These are phyloP conservation scores for Oithona nana DNA, from an alignment of 2,888 invertebrate species.

Conservation along the genomic window DNA sequence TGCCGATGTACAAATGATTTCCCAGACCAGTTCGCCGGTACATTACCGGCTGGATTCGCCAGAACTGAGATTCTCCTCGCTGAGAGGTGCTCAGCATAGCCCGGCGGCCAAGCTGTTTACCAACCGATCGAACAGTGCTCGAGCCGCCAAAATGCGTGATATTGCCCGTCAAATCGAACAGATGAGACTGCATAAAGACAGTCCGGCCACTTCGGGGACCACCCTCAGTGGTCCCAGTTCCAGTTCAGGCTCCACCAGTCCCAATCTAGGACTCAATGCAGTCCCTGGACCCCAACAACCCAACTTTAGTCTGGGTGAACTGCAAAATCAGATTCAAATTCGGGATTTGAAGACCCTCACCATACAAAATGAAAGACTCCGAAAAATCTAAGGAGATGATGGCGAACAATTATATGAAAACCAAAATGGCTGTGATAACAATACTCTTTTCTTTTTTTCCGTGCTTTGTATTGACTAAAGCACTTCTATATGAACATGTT, in stretches of 20 bases:
- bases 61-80: background rate
- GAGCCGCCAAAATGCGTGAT: background rate
- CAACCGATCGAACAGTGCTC: background rate
- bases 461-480: no score
- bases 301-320: background rate
- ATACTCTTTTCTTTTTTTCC: no score
- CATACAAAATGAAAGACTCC: no score
- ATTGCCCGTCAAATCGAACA: background rate
- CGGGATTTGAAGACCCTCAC: slow-evolving; percentile 2
- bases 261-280: background rate
- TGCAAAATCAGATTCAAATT: slow-evolving; percentile 17
- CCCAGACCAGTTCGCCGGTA: background rate
- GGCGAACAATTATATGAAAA: no score
- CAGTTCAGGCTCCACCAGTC: background rate
- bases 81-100: background rate
- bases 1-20: slow-evolving; percentile 12
- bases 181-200: background rate
- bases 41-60: background rate
- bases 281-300: background rate
- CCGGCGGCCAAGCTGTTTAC: background rate
- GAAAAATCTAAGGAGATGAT: no score
- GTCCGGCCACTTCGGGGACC: background rate
- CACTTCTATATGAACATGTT: no score
- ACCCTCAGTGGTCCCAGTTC: background rate
- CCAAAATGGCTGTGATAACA: no score